Percentiles rank a stretch among this genome's conserved stretches.
These are phyloP conservation scores for Gobio occitaniae DNA, from an alignment of 2,797 vertebrate species.

Conservation along the genomic window DNA sequence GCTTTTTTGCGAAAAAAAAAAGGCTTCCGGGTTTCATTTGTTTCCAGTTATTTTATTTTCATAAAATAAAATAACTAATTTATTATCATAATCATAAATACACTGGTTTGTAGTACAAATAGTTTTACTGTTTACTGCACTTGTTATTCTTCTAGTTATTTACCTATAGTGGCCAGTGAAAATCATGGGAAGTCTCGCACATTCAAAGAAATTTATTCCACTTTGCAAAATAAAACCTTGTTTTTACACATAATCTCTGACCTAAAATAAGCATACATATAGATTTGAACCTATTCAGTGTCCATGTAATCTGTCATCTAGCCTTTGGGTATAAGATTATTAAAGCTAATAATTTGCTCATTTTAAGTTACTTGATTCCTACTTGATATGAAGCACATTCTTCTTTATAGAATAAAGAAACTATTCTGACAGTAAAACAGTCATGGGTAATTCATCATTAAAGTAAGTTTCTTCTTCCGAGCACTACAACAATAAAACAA, in stretches of 20 bases:
- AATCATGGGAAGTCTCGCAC: not conserved
- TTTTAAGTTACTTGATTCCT: constrained; percentile 19
- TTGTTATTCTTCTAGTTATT: not conserved
- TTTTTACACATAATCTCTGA: not conserved
- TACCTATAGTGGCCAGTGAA: not conserved
- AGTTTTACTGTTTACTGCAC: not conserved
- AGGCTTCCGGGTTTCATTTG: not conserved
- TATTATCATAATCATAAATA: not conserved
- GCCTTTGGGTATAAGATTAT: not conserved
- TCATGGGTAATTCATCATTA: constrained; percentile 38
- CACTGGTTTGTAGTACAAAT: not conserved
- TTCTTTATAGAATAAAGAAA: constrained; percentile 15
- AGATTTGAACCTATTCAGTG: not conserved
- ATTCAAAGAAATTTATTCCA: not conserved
- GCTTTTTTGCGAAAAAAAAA: no score
- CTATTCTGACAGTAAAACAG: constrained; percentile 33
- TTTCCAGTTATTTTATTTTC: not conserved
- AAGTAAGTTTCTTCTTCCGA: constrained; percentile 67
- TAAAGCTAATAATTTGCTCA: constrained; percentile 1
- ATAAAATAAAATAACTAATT: not conserved
- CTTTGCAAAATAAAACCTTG: not conserved
- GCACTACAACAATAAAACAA: constrained; percentile 75
- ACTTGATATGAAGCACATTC: constrained; percentile 7
- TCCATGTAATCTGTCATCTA: not conserved
- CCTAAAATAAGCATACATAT: no score